Percentiles rank a stretch among this genome's conserved stretches.
Evolutionary conservation across 2,113 vertebrate species (phyloP).

Genomic region (Calonectris borealis): DNA sequence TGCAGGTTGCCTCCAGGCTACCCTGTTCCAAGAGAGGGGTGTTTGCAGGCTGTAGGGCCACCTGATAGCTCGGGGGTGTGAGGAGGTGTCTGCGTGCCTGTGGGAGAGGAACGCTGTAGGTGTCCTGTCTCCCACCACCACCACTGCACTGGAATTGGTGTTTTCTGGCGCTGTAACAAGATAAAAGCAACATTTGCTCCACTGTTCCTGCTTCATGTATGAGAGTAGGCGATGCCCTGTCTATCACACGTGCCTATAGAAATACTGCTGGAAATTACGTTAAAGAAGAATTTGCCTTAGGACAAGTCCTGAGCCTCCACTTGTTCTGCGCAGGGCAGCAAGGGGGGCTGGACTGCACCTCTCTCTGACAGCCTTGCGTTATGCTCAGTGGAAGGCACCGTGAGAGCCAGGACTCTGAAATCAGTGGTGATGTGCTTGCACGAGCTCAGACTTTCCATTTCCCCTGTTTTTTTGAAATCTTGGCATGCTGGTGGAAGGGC

Average conservation of each 20-base stretch:
- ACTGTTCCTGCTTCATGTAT: background rate
- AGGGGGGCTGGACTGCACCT: background rate
- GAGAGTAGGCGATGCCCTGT: background rate
- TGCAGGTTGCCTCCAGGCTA: background rate
- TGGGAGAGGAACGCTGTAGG: background rate
- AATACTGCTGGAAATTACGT: background rate
- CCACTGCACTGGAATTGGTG: background rate
- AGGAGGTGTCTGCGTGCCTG: background rate
- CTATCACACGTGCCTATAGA: rapidly evolving
- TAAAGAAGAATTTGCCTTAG: background rate
- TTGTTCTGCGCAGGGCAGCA: background rate
- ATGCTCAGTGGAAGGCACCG: rapidly evolving
- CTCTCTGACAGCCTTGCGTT: background rate
- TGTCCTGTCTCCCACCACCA: background rate
- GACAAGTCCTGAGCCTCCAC: background rate
- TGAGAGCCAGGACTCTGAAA: background rate
- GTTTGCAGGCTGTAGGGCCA: background rate
- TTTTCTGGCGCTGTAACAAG: background rate
- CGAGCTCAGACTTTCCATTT: background rate
- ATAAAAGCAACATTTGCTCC: background rate
- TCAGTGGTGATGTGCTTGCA: background rate
- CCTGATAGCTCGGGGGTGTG: rapidly evolving
- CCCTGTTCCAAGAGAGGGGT: background rate
- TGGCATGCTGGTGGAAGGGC: background rate
- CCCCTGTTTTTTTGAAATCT: background rate